Evolutionary conservation across 1,140 invertebrate species (phyloP), one percentile per base, ranked within the genome.

Genomic region (Caenorhabditis remanei): DNA sequence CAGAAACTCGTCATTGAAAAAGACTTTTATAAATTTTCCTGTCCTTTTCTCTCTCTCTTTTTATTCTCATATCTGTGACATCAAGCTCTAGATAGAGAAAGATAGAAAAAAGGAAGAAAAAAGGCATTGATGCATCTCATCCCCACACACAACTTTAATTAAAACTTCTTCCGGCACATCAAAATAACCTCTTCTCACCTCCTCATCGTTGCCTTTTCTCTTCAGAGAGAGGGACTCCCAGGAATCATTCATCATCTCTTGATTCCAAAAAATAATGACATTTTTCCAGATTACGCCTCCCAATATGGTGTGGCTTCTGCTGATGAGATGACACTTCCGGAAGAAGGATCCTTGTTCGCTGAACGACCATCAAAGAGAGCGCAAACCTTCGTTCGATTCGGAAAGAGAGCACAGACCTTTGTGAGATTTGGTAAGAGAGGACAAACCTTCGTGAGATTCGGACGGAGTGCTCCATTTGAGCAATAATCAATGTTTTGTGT

Each of bases 381-480:
- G 24, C 90, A 91, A 43, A 91, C 90, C 9, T 91, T 91, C 56
- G 90, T 91, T 56, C 87, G 90, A n/a, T 91, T 91, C 58, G 90
- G 90, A 50, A 91, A 91, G 84, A 86, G 90, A 53, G 90, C 89
- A 48, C 89, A 89, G 71, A 89, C 89, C 8, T 89, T 89, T 48
- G 86, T 88, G 55, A 82, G 89, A 40, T 89, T 89, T 75, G 89
- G 87, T 8, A 79, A 79, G 71, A 53, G 85, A 71, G 85, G 63
- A 16, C 85, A 85, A 24, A 85, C 85, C 16, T 85, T 85, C 21
- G 85, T 85, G 19, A n/a, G 85, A 40, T 85, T 85, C 85, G 85
- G 85, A 79, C 71, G 71, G n/a, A 79, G 71, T 79, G 71, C 71
- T 79, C 71, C 71, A 6, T 79, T 50, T 2, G 71, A 79, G 46